Conservation (phyloP, 2,113 vertebrate species). For the Podiceps cristatus region DNA sequence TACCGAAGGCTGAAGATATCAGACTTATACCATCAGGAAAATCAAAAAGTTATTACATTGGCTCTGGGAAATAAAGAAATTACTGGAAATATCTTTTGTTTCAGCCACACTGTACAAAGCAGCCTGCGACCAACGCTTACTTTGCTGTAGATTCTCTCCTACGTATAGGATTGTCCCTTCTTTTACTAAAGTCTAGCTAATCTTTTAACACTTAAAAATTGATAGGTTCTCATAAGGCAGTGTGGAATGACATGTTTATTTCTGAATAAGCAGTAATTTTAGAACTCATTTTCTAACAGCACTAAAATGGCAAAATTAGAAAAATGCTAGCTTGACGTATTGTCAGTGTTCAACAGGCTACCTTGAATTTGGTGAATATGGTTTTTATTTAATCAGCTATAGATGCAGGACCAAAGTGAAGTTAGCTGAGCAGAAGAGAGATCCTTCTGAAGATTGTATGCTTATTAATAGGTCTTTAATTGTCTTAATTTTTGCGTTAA, state of each 20-base stretch:
- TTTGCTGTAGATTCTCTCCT: neutral
- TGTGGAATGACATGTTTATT: neutral
- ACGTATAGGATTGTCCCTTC: neutral
- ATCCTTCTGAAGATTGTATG: neutral
- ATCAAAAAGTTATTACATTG: neutral
- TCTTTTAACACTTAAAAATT: neutral
- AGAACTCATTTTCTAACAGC: neutral
- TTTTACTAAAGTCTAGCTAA: neutral
- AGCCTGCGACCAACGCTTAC: neutral
- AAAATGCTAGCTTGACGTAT: neutral
- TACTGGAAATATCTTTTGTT: neutral
- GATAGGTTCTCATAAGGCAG: neutral
- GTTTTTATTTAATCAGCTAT: neutral
- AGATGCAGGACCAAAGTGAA: neutral
- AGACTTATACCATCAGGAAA: neutral
- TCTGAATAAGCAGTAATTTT: neutral
- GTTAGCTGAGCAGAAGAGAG: neutral
- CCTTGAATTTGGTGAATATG: neutral
- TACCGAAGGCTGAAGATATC: neutral
- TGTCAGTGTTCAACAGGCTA: neutral
- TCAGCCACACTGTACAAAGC: neutral
- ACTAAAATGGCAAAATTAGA: neutral
- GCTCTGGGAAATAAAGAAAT: neutral
- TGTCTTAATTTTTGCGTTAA: neutral
- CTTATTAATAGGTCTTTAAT: neutral